A percentile compares a stretch with the other conserved stretches of the same genome.
Evolutionary conservation across 1,140 invertebrate species (phyloP).

Genomic region (Camponotus floridanus): DNA sequence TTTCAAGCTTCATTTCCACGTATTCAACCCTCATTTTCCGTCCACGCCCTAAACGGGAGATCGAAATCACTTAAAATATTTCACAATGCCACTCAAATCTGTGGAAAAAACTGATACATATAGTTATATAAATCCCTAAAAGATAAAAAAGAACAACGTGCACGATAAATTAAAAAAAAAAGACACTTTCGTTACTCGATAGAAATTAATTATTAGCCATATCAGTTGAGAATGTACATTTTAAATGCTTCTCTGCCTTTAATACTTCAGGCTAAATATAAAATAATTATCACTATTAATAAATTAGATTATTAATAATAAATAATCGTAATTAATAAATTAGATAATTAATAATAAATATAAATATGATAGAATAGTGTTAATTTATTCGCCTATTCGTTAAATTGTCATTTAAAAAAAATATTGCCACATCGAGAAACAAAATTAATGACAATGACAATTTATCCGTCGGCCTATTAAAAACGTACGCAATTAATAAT

Average conservation of each 20-base stretch:
- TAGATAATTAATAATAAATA: not conserved
- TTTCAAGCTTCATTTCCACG: slow-evolving; percentile 71
- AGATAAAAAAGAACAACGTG: not conserved
- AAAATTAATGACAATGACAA: not conserved
- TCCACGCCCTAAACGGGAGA: slow-evolving; percentile 50
- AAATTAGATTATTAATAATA: not conserved
- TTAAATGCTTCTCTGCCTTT: not conserved
- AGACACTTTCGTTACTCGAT: not conserved
- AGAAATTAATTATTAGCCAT: not conserved
- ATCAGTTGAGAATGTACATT: not conserved
- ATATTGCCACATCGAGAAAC: not conserved
- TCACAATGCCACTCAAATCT: not conserved
- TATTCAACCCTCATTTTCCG: slow-evolving; percentile 59
- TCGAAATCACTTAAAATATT: not conserved
- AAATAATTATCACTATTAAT: not conserved
- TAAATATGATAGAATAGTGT: not conserved
- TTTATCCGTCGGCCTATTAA: not conserved
- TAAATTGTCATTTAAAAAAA: not conserved
- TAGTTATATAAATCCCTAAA: not conserved
- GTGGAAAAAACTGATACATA: not conserved
- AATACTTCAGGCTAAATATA: not conserved
- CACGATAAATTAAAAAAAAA: not conserved
- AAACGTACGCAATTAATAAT: slow-evolving; percentile 14
- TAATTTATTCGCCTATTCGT: not conserved
- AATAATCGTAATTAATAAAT: no score